Evolutionary conservation across 2,113 vertebrate species (phyloP).

Genomic region (Campylorhamphus procurvoides): DNA sequence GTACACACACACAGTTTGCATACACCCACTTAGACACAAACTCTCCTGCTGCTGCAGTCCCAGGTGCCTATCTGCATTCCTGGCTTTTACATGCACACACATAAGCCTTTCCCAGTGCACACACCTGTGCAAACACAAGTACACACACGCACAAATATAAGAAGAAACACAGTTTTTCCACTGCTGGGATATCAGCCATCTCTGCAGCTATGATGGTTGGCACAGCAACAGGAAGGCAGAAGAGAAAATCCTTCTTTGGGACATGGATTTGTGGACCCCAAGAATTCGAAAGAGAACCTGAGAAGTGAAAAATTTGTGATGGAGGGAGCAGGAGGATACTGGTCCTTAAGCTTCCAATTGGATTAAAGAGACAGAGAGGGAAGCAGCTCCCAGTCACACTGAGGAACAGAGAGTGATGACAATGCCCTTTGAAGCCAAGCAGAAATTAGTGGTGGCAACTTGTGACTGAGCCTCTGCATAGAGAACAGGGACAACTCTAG

Average conservation of each 20-base stretch:
- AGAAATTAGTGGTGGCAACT: not conserved
- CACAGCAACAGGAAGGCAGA: slow-evolving; percentile 23
- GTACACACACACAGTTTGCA: not conserved
- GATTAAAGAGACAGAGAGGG: not conserved
- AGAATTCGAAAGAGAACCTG: not conserved
- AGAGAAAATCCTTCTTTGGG: not conserved
- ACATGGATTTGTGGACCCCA: not conserved
- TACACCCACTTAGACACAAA: not conserved
- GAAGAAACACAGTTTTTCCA: not conserved
- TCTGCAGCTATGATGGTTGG: not conserved
- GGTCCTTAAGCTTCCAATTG: not conserved
- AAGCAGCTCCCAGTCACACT: not conserved
- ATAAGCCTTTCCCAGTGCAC: not conserved
- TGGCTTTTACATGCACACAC: not conserved
- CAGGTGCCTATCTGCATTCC: not conserved
- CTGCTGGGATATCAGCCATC: not conserved
- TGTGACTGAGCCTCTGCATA: not conserved
- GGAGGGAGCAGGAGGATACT: not conserved
- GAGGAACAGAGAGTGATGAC: not conserved
- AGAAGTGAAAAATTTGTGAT: not conserved
- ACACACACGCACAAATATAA: not conserved
- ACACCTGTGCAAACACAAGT: not conserved
- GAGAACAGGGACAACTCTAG: not conserved
- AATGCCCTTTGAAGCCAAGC: not conserved
- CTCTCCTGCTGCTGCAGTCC: not conserved